These are phyloP conservation scores for Drosophila phalerata DNA, from an alignment of 2,888 invertebrate species.

Conservation along the genomic window DNA sequence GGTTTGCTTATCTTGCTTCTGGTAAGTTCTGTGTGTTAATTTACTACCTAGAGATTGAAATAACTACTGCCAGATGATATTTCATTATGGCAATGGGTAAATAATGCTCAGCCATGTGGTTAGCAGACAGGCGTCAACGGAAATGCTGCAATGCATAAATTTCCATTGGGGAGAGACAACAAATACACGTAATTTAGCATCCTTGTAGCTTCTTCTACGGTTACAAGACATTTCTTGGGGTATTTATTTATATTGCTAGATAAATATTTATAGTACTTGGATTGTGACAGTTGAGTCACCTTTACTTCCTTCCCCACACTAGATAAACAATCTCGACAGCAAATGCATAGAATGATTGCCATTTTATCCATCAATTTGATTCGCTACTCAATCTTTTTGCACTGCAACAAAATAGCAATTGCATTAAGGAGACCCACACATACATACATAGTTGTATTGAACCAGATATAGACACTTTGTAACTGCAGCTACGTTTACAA, in stretches of 20 bases:
- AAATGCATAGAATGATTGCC: slow-evolving; percentile 28
- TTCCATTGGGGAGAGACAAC: slow-evolving; percentile 25
- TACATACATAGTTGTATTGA: slow-evolving; percentile 4
- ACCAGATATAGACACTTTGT: slow-evolving; percentile 58
- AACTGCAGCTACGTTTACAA: slow-evolving; percentile 16
- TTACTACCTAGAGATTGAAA: slow-evolving; percentile 1
- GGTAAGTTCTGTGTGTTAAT: slow-evolving; percentile 18
- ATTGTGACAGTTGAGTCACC: slow-evolving; percentile 46
- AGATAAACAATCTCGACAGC: slow-evolving; percentile 30
- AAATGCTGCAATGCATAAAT: slow-evolving; percentile 57
- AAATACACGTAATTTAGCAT: slow-evolving; percentile 12
- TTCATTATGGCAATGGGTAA: slow-evolving; percentile 24
- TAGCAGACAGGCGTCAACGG: slow-evolving; percentile 30
- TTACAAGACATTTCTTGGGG: not conserved
- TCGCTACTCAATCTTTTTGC: slow-evolving; percentile 60
- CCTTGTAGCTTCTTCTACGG: not conserved
- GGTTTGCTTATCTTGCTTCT: no score
- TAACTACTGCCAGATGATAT: not conserved
- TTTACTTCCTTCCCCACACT: slow-evolving; percentile 2
- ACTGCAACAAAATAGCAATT: slow-evolving; percentile 69
- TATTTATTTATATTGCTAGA: slow-evolving; percentile 45
- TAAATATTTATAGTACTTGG: slow-evolving; percentile 45
- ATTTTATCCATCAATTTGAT: slow-evolving; percentile 73
- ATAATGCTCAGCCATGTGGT: slow-evolving; percentile 16
- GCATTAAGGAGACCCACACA: slow-evolving; percentile 42